A percentile compares a stretch with the other conserved stretches of the same genome.
Evolutionary conservation across 2,888 invertebrate species (phyloP).

Genomic region (Chrysolina oricalcia): DNA sequence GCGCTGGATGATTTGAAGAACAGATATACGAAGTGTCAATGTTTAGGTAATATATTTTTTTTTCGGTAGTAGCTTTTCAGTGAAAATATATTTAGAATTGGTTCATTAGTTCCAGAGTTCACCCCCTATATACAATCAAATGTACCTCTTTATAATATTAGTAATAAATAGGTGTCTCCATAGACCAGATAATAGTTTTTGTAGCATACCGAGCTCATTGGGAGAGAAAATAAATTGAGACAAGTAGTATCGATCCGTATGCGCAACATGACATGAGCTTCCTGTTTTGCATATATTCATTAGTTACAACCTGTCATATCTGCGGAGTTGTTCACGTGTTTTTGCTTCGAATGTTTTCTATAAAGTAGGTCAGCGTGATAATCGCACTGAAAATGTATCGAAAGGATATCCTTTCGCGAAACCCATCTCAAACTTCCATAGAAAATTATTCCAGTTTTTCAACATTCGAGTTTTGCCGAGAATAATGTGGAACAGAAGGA

Average conservation of each 20-base stretch:
- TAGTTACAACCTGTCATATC: conserved; percentile 7
- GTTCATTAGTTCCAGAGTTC: no score
- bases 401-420: not conserved
- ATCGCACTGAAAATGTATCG: not conserved
- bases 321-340: not conserved
- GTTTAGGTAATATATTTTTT: no score
- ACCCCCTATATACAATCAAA: no score
- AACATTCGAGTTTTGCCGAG: not conserved
- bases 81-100: no score
- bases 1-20: no score
- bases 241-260: not conserved
- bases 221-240: not conserved
- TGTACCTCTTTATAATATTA: no score
- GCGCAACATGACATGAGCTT: not conserved
- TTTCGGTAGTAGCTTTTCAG: no score
- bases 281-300: conserved; percentile 9
- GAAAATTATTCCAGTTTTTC: not conserved
- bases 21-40: no score
- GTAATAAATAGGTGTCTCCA: no score
- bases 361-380: conserved; percentile 6
- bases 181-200: not conserved
- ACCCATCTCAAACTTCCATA: not conserved
- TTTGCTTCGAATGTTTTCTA: not conserved
- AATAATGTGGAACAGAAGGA: not conserved
- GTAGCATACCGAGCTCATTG: not conserved